phyloP scores from a whole-genome alignment of 2,888 invertebrate genomes.

The Pasiphila rectangulata region DNA sequence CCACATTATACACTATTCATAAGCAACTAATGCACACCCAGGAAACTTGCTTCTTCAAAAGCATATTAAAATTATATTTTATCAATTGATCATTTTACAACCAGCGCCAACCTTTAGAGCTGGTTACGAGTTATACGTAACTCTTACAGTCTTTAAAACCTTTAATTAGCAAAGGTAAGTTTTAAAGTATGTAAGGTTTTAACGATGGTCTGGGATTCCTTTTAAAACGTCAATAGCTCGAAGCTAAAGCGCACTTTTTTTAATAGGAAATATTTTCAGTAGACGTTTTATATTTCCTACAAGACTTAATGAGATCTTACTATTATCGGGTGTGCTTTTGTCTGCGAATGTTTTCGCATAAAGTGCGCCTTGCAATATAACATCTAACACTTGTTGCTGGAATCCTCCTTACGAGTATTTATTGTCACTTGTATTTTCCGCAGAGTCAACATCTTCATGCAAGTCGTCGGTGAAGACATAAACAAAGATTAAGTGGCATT shows the following conservation, averaged over 20 bases:
- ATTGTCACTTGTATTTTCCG: constrained; percentile 1
- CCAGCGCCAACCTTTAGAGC: background rate
- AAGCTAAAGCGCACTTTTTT: background rate
- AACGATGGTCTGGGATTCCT: constrained; percentile 1
- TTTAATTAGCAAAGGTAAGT: background rate
- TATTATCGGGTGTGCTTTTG: background rate
- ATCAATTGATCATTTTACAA: background rate
- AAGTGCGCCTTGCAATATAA: constrained; percentile 1
- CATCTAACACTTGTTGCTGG: constrained; percentile 2
- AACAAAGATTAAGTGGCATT: constrained; percentile 24
- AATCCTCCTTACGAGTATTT: constrained; percentile 9
- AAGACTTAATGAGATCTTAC: background rate
- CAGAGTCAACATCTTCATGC: constrained; percentile 17
- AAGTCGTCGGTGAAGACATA: constrained; percentile 24
- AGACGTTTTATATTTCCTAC: background rate
- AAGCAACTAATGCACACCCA: constrained; percentile 25
- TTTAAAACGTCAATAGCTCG: background rate
- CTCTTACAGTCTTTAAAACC: constrained; percentile 1
- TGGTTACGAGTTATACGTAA: background rate
- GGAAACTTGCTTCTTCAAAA: background rate
- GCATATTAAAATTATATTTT: background rate
- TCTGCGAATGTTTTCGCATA: background rate
- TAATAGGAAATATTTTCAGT: background rate
- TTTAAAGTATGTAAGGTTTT: background rate
- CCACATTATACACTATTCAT: constrained; percentile 38